Base-by-base conservation (phyloP, 1,140 invertebrate species). In the Protaetia brevitarsis region DNA sequence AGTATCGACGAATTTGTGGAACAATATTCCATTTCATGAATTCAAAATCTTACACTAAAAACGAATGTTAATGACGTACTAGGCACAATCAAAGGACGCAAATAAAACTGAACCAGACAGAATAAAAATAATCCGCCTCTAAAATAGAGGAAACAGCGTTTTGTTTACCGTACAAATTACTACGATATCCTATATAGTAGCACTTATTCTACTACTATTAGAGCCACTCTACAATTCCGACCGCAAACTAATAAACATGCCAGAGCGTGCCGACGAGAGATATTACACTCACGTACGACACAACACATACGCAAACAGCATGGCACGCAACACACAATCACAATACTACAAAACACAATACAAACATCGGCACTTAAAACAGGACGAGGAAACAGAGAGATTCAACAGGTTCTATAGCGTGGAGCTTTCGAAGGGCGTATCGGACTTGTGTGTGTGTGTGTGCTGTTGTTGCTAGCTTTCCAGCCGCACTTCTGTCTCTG, bases 241-340 rank as follows among this genome's bases (percentile, higher is more conserved):
- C 41, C 41, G 41, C 41, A 51, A 51, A 51, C 41, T 51, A 51
- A 51, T 51, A 51, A 51, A 51, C 41, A 51, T 51, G 41, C 41
- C 41, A 51, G 41, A 51, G 41, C 41, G 41, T 51, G 41, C 41
- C 41, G 41, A 51, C 41, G 26, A 51, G 41, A 51, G 21, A 45
- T 45, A 45, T 34, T 34, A 34, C 16, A 45, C 7, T 19, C 37
- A 51, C 41, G 13, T n/a, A 34, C 31, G 13, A 34, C 31, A 51
- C 41, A 51, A 51, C 41, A 51, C 41, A 51, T n/a, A n/a, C n/a
- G n/a, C n/a, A n/a, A n/a, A n/a, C n/a, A n/a, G n/a, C n/a, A n/a
- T n/a, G n/a, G n/a, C n/a, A n/a, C n/a, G n/a, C n/a, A n/a, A n/a
- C n/a, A n/a, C n/a, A n/a, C n/a, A n/a, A n/a, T n/a, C n/a, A n/a